Base-by-base conservation (phyloP, 2,888 invertebrate species). In the Megastigmus dorsalis region DNA sequence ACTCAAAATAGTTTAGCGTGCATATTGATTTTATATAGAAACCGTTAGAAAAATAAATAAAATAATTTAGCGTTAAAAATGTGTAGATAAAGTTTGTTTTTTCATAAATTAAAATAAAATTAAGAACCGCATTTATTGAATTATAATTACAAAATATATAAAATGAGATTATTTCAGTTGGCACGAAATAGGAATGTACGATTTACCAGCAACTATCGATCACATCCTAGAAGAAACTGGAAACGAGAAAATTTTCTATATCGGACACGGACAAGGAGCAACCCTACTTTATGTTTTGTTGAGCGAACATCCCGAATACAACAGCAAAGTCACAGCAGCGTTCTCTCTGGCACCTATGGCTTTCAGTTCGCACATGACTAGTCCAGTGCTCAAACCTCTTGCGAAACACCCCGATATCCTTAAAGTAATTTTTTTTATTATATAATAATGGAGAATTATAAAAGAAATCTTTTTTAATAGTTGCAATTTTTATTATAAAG, bases 191-290 rank as follows among this genome's bases (percentile, higher is more conserved):
- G 95, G 94, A 0, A 87, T 90, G 70, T 91, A 89, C 77, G 97
- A 97, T 86, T 83, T 97, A 38, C 95, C 97, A 0, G 91, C 94
- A 0, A 93, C 93, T 89, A 93, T 98, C 54, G 94, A 97, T 84
- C 92, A 93, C 82, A 89, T 93, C n/a, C 86, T 93, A 0, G 81
- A 84, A 0, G 62, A 79, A 1, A 93, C 95, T 0, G 90, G 90
- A 0, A 89, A 90, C 28, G 78, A 90, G 0, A 89, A 92, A 62
- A 82, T 97, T 0, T 93, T 93, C 81, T 96, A 95, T 84, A 88
- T 94, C 1, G 97, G 96, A 0, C 95, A 96, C 84, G 96, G 95
- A 0, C 91, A 92, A 85, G 96, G 95, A 6, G 92, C 93, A 0
- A 93, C 93, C 0, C 82, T 89, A 0, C 94, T 93, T 84, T 94